These are phyloP conservation scores for Eunapius fragilis DNA, from an alignment of 37 sponge, comb jelly and placozoan species.

Conservation along the genomic window DNA sequence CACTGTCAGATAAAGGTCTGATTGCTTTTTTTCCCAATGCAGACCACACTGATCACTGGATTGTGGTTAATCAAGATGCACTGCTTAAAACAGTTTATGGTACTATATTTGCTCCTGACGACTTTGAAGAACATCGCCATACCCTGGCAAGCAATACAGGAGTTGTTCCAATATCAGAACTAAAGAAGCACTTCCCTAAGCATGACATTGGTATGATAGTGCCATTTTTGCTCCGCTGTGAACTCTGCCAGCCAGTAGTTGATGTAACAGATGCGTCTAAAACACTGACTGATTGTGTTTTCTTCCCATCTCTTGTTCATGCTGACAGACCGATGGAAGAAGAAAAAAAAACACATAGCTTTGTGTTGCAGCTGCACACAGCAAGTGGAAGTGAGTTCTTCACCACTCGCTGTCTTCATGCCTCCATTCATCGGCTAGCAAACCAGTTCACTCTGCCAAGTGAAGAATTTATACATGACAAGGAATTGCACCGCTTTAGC, in stretches of 20 bases:
- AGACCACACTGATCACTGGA: conserved; percentile 1
- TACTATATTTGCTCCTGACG: conserved; percentile 26
- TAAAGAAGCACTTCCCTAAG: conserved; percentile 8
- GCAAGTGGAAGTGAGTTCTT: neutral
- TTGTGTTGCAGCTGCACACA: neutral
- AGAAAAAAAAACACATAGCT: neutral
- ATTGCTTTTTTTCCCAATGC: conserved; percentile 2
- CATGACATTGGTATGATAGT: conserved; percentile 8
- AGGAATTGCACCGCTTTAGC: neutral
- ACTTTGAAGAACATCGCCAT: neutral
- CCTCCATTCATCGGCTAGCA: conserved; percentile 19
- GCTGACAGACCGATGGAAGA: neutral
- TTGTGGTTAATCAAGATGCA: conserved; percentile 12
- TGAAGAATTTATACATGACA: neutral
- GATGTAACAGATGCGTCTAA: neutral
- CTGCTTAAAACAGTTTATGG: conserved; percentile 16
- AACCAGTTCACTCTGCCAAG: conserved; percentile 5
- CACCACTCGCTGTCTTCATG: conserved; percentile 30
- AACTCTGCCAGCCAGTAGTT: conserved; percentile 23
- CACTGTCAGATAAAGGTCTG: neutral
- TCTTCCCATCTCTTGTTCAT: conserved; percentile 26
- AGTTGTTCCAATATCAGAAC: conserved; percentile 4
- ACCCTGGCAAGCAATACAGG: conserved; percentile 4
- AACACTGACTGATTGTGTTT: neutral
- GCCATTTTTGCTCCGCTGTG: conserved; percentile 7